A percentile compares a stretch with the other conserved stretches of the same genome.
Conservation (phyloP, 2,797 vertebrate genomes). For the Orestias chungarensis region DNA sequence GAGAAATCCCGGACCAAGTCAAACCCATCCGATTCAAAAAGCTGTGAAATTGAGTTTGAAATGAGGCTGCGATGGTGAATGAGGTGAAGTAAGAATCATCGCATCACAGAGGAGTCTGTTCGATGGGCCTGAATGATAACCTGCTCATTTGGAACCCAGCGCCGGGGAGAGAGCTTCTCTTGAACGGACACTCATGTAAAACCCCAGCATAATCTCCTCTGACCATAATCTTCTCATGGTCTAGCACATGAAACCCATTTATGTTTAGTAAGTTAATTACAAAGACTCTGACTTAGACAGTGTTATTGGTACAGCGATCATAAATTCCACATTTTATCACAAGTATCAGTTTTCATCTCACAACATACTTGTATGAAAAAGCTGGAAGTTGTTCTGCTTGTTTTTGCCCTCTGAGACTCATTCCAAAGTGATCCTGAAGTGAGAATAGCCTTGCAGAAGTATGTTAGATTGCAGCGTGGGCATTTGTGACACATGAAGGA, state of each 20-base stretch:
- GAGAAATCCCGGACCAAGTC: conserved; percentile 22
- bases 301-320: neutral
- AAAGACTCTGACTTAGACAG: no score
- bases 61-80: conserved; percentile 41
- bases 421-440: neutral
- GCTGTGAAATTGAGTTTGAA: conserved; percentile 70
- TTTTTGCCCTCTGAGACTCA: neutral
- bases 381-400: neutral
- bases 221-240: conserved; percentile 24
- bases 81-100: conserved; percentile 24
- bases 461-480: neutral
- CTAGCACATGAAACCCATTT: no score
- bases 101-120: conserved; percentile 2
- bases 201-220: conserved; percentile 25
- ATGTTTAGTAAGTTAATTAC: no score
- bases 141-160: conserved; percentile 22
- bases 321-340: neutral
- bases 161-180: conserved; percentile 1
- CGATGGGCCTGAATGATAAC: conserved; percentile 31
- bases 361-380: neutral
- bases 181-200: conserved; percentile 10
- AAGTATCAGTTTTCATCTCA: conserved; percentile 8
- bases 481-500: conserved; percentile 24
- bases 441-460: conserved; percentile 4
- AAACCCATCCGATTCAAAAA: conserved; percentile 48